A percentile compares a stretch with the other conserved stretches of the same genome.
These are phyloP conservation scores for Mantis religiosa DNA, from an alignment of 2,888 invertebrate genomes.

Conservation along the genomic window DNA sequence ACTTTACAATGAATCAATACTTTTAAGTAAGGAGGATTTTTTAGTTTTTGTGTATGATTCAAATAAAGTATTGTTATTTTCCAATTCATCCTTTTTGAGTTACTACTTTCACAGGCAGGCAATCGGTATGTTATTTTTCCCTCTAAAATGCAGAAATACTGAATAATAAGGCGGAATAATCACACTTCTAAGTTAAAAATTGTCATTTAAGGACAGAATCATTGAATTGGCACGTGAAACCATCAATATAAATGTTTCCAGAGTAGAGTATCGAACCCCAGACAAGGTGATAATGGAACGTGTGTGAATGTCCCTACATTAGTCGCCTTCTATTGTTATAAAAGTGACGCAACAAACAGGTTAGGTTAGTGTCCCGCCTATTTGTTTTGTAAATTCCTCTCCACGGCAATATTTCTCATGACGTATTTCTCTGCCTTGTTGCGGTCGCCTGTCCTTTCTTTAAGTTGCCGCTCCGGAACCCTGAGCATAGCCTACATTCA, in stretches of 20 bases:
- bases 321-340: background rate
- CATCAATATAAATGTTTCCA: background rate
- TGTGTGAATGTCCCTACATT: background rate
- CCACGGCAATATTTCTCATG: background rate
- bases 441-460: background rate
- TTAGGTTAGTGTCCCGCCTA: background rate
- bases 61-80: too few species aligned
- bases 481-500: background rate
- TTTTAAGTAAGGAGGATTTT: too few species aligned
- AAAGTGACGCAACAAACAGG: background rate
- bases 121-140: too few species aligned
- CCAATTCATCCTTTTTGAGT: too few species aligned
- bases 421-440: background rate
- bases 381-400: background rate
- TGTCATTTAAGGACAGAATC: too few species aligned
- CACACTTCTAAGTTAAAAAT: too few species aligned
- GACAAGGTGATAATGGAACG: background rate
- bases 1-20: too few species aligned
- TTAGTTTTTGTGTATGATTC: too few species aligned
- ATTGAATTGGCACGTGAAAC: too few species aligned
- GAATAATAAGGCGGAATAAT: too few species aligned
- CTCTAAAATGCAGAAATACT: too few species aligned
- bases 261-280: background rate
- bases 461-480: background rate
- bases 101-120: too few species aligned